A percentile compares a stretch with the other conserved stretches of the same genome.
phyloP scores from a whole-genome alignment of 2,113 vertebrate species.

The Thinocorus orbignyianus region DNA sequence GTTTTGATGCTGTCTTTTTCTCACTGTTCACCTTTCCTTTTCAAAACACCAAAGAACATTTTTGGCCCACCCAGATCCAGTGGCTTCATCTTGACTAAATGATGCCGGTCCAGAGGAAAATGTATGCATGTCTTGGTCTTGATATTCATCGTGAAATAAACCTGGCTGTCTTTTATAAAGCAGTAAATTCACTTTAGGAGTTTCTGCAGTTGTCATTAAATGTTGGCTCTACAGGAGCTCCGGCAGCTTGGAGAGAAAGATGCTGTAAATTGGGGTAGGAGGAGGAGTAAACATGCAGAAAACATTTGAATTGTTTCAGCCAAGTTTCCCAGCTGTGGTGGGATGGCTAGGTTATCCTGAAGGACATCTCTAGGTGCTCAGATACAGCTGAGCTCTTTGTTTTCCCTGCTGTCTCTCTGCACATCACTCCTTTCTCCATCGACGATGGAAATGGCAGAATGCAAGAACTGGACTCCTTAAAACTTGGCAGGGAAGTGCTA shows the following conservation, averaged over 20 bases:
- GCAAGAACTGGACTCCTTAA: not conserved
- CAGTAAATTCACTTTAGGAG: not conserved
- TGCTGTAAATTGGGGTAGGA: not conserved
- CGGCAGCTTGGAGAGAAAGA: not conserved
- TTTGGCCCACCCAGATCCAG: not conserved
- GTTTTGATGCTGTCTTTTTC: not conserved
- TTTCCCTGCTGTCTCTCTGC: not conserved
- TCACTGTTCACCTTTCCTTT: not conserved
- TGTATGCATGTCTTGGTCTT: not conserved
- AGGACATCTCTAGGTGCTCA: not conserved
- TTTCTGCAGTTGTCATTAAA: constrained; percentile 31
- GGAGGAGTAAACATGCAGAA: constrained; percentile 4
- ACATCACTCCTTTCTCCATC: not conserved
- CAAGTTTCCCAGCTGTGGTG: not conserved
- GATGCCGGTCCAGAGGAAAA: not conserved
- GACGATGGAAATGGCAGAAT: not conserved
- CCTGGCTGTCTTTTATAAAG: not conserved
- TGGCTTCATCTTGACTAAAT: not conserved
- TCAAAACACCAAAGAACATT: not conserved
- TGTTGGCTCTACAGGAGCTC: not conserved
- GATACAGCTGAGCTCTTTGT: not conserved
- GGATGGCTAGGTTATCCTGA: not conserved
- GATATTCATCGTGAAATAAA: not conserved
- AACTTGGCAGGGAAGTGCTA: not conserved
- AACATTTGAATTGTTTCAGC: not conserved